These are phyloP conservation scores for Zaprionus davidi DNA, from an alignment of 1,140 invertebrate genomes.

Conservation along the genomic window DNA sequence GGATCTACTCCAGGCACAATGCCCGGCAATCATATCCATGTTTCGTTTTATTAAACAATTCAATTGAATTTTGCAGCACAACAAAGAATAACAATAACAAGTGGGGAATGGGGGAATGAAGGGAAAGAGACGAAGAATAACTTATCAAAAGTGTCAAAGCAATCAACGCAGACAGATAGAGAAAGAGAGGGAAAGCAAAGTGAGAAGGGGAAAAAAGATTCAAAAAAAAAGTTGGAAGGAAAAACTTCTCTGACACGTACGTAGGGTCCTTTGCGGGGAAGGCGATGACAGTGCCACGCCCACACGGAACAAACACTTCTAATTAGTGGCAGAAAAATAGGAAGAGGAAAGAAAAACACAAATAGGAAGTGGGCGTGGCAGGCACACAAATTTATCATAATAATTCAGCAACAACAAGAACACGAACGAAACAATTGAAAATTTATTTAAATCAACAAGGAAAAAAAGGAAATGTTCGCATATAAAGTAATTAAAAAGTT, in stretches of 20 bases:
- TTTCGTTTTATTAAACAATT: constrained; percentile 69
- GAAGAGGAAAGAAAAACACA: constrained; percentile 10
- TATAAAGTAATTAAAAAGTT: constrained; percentile 82
- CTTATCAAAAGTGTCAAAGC: constrained; percentile 77
- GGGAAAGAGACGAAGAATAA: constrained; percentile 33
- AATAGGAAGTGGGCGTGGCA: constrained; percentile 15
- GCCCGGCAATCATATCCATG: constrained; percentile 62
- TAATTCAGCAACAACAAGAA: constrained; percentile 55
- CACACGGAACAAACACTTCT: constrained; percentile 63
- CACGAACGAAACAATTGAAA: constrained; percentile 37
- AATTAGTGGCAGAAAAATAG: constrained; percentile 57
- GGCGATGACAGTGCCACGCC: constrained; percentile 48
- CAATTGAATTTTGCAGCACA: constrained; percentile 57
- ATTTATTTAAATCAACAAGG: constrained; percentile 75
- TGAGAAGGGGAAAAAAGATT: constrained; percentile 24
- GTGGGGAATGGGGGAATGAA: constrained; percentile 2
- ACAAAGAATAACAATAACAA: constrained; percentile 32
- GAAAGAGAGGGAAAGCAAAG: neutral
- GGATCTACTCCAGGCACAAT: constrained; percentile 27
- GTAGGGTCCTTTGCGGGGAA: constrained; percentile 3
- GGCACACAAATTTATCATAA: constrained; percentile 73
- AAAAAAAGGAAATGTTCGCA: constrained; percentile 52
- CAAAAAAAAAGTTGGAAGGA: constrained; percentile 49
- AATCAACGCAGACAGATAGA: constrained; percentile 53
- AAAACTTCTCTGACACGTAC: constrained; percentile 73